Conservation (phyloP, 2,888 invertebrate species). For the Drosophila vallismaia region DNA sequence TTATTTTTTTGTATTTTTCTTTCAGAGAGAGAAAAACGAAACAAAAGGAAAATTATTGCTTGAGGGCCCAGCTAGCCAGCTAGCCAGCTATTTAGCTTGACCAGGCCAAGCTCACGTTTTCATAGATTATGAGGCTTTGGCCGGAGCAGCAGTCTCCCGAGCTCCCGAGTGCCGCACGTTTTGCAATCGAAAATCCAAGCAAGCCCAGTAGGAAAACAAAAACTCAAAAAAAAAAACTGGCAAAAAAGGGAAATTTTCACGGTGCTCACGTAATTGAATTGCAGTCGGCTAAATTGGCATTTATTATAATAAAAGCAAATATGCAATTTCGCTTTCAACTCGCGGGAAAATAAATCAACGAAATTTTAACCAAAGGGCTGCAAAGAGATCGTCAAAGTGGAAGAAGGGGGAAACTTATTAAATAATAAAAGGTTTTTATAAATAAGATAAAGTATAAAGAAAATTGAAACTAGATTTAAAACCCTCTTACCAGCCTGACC, state of each 20-base stretch:
- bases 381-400: conserved; percentile 18
- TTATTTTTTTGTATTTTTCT: conserved; percentile 25
- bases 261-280: conserved; percentile 76
- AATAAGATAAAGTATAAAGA: background rate
- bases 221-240: conserved; percentile 39
- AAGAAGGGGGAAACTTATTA: conserved; percentile 41
- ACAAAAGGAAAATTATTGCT: conserved; percentile 47
- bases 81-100: conserved; percentile 29
- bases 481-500: conserved; percentile 8
- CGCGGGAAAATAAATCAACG: conserved; percentile 35
- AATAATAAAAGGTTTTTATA: conserved; percentile 17
- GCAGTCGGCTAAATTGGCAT: conserved; percentile 76
- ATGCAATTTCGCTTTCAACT: conserved; percentile 75
- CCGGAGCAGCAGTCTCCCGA: conserved; percentile 22
- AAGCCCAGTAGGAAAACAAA: conserved; percentile 35
- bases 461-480: conserved; percentile 13
- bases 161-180: conserved; percentile 62
- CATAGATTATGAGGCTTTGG: conserved; percentile 66
- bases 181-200: conserved; percentile 40
- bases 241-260: conserved; percentile 72
- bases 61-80: conserved; percentile 39
- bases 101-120: conserved; percentile 66
- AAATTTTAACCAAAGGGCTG: conserved; percentile 1
- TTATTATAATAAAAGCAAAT: conserved; percentile 80
- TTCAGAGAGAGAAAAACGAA: conserved; percentile 37